Evolutionary conservation across 2,888 invertebrate species (phyloP).

Genomic region (Aphodius granarius): DNA sequence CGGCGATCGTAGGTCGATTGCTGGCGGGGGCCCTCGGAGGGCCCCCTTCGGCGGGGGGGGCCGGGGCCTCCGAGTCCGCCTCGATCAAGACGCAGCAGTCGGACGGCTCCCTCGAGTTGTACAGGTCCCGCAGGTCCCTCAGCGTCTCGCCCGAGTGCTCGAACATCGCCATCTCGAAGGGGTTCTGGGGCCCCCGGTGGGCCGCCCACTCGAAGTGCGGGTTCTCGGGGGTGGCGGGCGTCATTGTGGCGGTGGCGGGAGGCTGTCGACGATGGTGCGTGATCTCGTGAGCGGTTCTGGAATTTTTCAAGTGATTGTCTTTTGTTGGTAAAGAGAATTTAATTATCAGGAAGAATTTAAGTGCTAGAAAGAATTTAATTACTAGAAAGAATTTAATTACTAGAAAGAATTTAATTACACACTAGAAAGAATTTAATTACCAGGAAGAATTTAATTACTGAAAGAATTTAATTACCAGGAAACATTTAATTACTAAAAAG

Average conservation of each 20-base stretch:
- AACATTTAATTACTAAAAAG: no score
- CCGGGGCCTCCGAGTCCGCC: neutral
- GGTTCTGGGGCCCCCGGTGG: constrained; percentile 26
- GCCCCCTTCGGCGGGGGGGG: neutral
- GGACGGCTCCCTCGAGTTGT: neutral
- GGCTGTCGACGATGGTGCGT: neutral
- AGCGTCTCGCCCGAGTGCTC: constrained; percentile 26
- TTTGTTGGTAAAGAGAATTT: no score
- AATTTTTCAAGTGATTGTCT: no score
- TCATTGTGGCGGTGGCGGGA: neutral
- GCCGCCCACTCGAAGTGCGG: constrained; percentile 27
- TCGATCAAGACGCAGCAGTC: no score
- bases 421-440: no score
- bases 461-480: no score
- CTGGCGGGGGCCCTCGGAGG: neutral
- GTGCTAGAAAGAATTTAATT: no score
- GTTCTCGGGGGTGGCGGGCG: neutral
- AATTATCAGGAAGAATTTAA: no score
- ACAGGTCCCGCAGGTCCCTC: neutral
- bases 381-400: no score
- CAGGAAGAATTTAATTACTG: no score
- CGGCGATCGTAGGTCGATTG: no score
- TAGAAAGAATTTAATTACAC: no score
- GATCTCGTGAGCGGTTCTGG: neutral
- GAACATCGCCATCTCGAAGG: constrained; percentile 32